Evolutionary conservation across 2,888 invertebrate species (phyloP).

Genomic region (Tryphoninae sp.): DNA sequence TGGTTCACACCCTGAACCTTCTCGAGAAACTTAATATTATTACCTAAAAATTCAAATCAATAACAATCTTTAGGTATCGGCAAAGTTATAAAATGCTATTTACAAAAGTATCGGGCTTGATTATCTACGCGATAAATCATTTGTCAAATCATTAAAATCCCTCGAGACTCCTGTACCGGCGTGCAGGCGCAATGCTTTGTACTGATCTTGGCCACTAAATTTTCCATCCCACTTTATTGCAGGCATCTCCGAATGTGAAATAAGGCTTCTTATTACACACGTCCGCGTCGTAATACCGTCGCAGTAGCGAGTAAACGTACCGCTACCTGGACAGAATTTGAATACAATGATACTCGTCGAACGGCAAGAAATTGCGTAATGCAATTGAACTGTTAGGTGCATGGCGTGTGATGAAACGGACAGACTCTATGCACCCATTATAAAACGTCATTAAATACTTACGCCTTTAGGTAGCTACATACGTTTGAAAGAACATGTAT

Average conservation of each 20-base stretch:
- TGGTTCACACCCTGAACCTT: no score
- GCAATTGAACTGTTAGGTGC: slow-evolving; percentile 64
- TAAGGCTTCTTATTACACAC: slow-evolving; percentile 68
- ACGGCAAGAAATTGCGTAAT: slow-evolving; percentile 75
- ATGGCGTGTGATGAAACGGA: no score
- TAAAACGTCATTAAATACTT: no score
- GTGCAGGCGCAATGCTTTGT: slow-evolving; percentile 52
- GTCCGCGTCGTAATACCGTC: slow-evolving; percentile 31
- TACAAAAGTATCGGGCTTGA: slow-evolving; percentile 5
- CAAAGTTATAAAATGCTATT: no score
- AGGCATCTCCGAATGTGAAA: slow-evolving; percentile 77
- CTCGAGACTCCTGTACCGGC: slow-evolving; percentile 1
- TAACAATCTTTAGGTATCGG: no score
- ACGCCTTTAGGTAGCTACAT: no score
- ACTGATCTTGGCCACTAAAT: not conserved
- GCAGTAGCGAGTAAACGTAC: slow-evolving; percentile 53
- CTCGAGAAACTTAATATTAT: not conserved
- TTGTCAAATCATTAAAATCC: slow-evolving; percentile 53
- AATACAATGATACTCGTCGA: slow-evolving; percentile 76
- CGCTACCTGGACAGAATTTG: slow-evolving; percentile 69
- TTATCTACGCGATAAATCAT: slow-evolving; percentile 57
- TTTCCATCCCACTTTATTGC: slow-evolving; percentile 48
- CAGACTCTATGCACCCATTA: no score
- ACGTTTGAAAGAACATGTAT: no score
- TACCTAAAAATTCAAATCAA: not conserved